These are phyloP conservation scores for Ctenopoma multispine DNA, from an alignment of 2,797 vertebrate species.

Conservation along the genomic window DNA sequence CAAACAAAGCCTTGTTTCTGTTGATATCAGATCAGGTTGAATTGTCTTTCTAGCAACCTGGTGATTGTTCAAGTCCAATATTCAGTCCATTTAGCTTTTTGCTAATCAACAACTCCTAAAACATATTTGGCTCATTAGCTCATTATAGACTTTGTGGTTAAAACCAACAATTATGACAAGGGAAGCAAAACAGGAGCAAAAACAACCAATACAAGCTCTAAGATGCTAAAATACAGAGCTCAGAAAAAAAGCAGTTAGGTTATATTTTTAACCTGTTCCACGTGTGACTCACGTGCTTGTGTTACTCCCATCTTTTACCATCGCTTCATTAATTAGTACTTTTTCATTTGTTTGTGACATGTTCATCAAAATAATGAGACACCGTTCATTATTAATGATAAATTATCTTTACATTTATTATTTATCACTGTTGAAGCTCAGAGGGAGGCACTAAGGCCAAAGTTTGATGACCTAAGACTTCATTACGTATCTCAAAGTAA, in stretches of 20 bases:
- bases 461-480: constrained; percentile 65
- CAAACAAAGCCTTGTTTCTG: constrained; percentile 2
- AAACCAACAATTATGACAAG: not conserved
- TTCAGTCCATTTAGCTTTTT: no score
- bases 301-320: constrained; percentile 24
- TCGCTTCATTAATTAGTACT: constrained; percentile 53
- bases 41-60: no score
- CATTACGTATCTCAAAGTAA: constrained; percentile 49
- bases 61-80: no score
- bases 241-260: not conserved
- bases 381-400: constrained; percentile 66
- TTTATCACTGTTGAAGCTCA: constrained; percentile 53
- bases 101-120: not conserved
- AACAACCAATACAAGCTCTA: not conserved
- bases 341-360: constrained; percentile 53
- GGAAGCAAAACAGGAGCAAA: not conserved
- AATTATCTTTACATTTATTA: constrained; percentile 66
- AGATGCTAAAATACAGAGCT: not conserved
- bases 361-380: constrained; percentile 61
- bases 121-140: no score
- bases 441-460: constrained; percentile 48
- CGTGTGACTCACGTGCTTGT: not conserved
- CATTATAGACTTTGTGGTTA: not conserved
- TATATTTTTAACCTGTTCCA: not conserved
- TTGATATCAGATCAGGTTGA: not conserved